Evolutionary conservation across 2,888 invertebrate genomes (phyloP), one percentile per base, ranked within the genome.

Genomic region (Poecilus cupreus): DNA sequence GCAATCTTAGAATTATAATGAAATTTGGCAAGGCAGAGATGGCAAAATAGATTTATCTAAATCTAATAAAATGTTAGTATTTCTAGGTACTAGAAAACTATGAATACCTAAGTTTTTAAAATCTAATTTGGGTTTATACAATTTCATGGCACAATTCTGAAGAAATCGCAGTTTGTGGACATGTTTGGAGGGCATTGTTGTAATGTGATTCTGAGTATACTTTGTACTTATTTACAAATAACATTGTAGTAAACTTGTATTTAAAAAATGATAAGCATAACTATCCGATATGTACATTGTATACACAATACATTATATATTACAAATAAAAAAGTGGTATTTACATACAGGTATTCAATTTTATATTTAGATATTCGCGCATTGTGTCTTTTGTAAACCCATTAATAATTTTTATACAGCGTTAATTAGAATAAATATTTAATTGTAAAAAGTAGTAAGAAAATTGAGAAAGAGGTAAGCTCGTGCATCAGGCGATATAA

Each of bases 391-490:
- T 68, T 32, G 18, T 68, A 6, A 37, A 37, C 37, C 37, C 37
- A 68, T 68, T 68, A 68, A 68, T 68, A 16, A 68, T 60, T 60
- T 57, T 43, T 43, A 13, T 43, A 5, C 43, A 43, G 43, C n/a
- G n/a, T 60, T 22, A 60, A n/a, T 26, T 43, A 24, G 11, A 60
- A 24, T 26, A 24, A 8, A 60, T 60, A n/a, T 5, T 5, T 60
- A 3, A 24, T 20, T 51, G 16, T n/a, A 68, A 68, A 20, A 37
- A 68, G 24, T 16, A 72, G 10, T 24, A 13, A 43, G 24, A 22
- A 46, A 60, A 60, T 60, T 60, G 20, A 60, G 60, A 74, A 49
- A 49, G n/a, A 46, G 43, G 18, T 24, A 77, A 77, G 77, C 77
- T 54, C 54, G 60, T 77, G 77, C 77, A 20, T 54, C n/a, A 77